Base-by-base conservation (phyloP, 2,797 vertebrate genomes). In the Micromesistius poutassou region DNA sequence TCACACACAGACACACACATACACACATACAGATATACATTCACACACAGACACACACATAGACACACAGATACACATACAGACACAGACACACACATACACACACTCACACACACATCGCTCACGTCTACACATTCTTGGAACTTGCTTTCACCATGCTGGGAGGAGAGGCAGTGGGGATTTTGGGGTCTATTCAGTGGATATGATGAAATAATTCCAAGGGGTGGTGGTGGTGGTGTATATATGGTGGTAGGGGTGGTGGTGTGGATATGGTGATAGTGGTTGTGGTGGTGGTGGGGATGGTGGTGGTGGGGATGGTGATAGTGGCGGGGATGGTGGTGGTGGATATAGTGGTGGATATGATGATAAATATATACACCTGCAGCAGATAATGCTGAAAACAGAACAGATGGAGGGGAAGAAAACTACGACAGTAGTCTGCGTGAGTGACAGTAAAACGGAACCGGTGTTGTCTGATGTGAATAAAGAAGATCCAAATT, bases 391-490 rank as follows among this genome's bases (percentile, higher is more conserved):
- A 87, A 80, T 72, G 35, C 36, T 22, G 35, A 33, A 73, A n/a
- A 36, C 33, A 38, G 82, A 86, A 88, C 90, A 91, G 88, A 91
- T 90, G 88, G 87, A 90, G 88, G 80, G 85, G 38, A 77, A 81
- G 4, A n/a, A 62, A 62, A 22, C 81, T 68, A 76, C 75, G 82
- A 89, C 81, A 73, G 88, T n/a, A 84, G 79, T 86, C 85, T 88
- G 84, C 1, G 81, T 68, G 72, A 80, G 22, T 85, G 83, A 87
- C 81, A 86, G 77, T 85, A 78, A 83, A 87, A 88, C 62, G 46
- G 87, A 90, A 90, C 85, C 80, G 84, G 81, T 81, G 77, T 81
- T 87, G 87, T 80, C 82, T 82, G 81, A 28, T 1, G 83, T 87
- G 85, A 81, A 83, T 88, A 87, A 87, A 81, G 81, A 84, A 80